Base-by-base conservation (phyloP, 2,888 invertebrate genomes). In the Norana najaformis region DNA sequence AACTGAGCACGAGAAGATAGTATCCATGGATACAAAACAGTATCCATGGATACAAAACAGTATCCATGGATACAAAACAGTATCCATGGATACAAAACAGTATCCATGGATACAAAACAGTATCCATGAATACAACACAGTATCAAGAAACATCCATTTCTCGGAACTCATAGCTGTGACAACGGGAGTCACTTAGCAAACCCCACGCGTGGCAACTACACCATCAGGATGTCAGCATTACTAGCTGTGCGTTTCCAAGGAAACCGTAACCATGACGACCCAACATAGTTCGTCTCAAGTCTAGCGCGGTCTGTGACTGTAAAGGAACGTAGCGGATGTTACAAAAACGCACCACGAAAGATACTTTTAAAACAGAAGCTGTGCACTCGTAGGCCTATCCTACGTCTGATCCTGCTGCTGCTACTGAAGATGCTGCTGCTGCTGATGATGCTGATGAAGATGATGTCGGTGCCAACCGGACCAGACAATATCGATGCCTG, bases 401-500 rank as follows among this genome's bases (percentile, higher is more conserved):
- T 8, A n/a, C n/a, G 3, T 69, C 69, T 0, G 69, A 13, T 5
- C 69, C 69, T 1, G 69, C n/a, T n/a, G 69, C 69, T n/a, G 69
- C 69, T 11, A 13, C 69, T n/a, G 69, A 1, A n/a, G n/a, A 3
- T 47, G 47, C 4, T 30, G 69, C 8, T 69, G 69, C 5, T 69
- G 69, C 30, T 30, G 69, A n/a, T n/a, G 69, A 1, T 69, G n/a
- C 0, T 47, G 47, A 23, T 30, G 69, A n/a, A n/a, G 69, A n/a
- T 69, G 69, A 69, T 30, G 69, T 5, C 1, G 69, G 8, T 69
- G 69, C 11, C 4, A 85, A 37, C 34, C 37, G 85, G 1, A 34
- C 88, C 23, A 88, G 99, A 96, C 99, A 99, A 95, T 98, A 99
- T 91, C 98, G 98, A 96, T 97, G 99, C 93, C 99, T 97, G 96